Evolutionary conservation across 1,140 invertebrate species (phyloP), one percentile per base, ranked within the genome.

Genomic region (Pachypsylla venusta): DNA sequence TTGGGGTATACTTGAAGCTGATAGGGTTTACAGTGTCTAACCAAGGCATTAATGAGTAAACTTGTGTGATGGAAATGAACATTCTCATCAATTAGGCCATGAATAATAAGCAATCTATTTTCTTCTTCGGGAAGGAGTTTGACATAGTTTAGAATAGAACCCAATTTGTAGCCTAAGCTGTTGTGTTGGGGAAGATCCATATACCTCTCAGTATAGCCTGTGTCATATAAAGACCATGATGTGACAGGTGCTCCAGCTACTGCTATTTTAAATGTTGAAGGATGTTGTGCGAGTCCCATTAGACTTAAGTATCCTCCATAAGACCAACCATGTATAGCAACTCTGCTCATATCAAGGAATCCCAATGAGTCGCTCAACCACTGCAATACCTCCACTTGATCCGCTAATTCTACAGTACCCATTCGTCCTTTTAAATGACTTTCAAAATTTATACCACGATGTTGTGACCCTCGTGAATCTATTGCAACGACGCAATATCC

Each of bases 11-110:
- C 79, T 79, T 82, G 68, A 25, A 93, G 71, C 65, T 89, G 80
- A 73, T 95, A 93, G 2, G 72, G 88, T 73, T 99, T 99, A 53
- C 93, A 93, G 25, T 85, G 84, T 64, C 87, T 84, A 48, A 97
- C 82, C 55, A 99, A 75, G 53, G 86, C 83, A 68, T 89, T 87
- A 25, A 99, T 86, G 53, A 99, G 71, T 63, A 88, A 83, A 70
- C 85, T 90, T 12, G 94, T 96, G 70, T 99, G 94, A 65, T 85
- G 84, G 71, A 99, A 98, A 73, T 99, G 96, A n/a, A 99, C 96
- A 71, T 99, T 99, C 74, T 99, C 96, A 73, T 99, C 96, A 57
- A 96, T 93, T 53, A 98, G 76, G 4, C 96, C 96, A 73, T 99
- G 96, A 64, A 98, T 89, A 39, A 99, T 93, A n/a, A 99, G 74